Evolutionary conservation across 2,113 vertebrate species (phyloP), one percentile per base, ranked within the genome.

Genomic region (Ivindomyrus marchei): DNA sequence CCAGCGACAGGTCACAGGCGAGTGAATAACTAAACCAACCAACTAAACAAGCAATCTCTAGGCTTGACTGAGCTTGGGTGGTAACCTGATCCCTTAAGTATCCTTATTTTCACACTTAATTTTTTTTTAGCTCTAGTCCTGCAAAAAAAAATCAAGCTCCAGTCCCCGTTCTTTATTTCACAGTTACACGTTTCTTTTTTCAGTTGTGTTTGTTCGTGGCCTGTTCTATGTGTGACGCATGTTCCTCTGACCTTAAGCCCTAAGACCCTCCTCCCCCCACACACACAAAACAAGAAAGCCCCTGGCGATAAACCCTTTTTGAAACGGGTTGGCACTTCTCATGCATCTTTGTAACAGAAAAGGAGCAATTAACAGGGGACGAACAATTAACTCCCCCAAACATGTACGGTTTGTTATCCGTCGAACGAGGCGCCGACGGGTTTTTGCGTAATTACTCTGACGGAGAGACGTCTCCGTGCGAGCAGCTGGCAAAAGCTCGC

Each of bases 11-110:
- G 89, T 83, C 89, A 62, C 89, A 91, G 92, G 91, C 90, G 91
- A 89, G 39, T 91, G 92, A 91, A 91, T 91, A 94, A 93, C 94
- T 92, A 95, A 94, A 94, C 90, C 91, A 94, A 91, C 93, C 93
- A 95, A 95, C 94, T 95, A 94, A 92, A 91, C 91, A 83, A 93
- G 92, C 90, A 86, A 91, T 86, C 87, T 88, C 39, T 88, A 92
- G 92, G 93, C 93, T 93, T 94, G 92, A 92, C 31, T 45, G 27
- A 66, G 88, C 83, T 85, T 88, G 66, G 31, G 84, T 45, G 47
- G 93, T 92, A 92, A 92, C 90, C 11, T 89, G 91, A 89, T 93
- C 93, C 92, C 93, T 94, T 93, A 92, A 93, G 92, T 19, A 49
- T 36, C 85, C 53, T 46, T 52, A 21, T 91, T 90, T 90, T 88